Conservation (phyloP, 1,140 invertebrate species). For the Drosophila sp. region DNA sequence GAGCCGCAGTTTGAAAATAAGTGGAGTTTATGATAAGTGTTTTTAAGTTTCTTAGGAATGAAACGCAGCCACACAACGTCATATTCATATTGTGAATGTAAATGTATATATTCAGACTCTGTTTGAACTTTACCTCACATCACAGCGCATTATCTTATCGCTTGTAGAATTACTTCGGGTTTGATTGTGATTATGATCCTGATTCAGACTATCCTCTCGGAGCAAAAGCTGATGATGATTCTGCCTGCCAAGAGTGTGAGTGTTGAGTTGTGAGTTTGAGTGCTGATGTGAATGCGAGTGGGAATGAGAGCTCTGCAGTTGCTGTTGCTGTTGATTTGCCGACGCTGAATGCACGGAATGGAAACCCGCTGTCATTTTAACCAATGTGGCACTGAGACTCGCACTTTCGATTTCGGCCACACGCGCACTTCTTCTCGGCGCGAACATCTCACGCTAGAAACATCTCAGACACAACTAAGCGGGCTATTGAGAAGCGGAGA, state of each 20-base stretch:
- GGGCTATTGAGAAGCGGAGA: constrained; percentile 48
- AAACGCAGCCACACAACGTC: too few relatives aligned
- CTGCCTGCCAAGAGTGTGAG: constrained; percentile 15
- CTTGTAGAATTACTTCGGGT: constrained; percentile 29
- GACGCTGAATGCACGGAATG: constrained; percentile 74
- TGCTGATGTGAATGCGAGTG: constrained; percentile 16
- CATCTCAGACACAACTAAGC: constrained; percentile 84
- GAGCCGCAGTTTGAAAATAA: too few relatives aligned
- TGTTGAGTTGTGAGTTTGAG: constrained; percentile 9
- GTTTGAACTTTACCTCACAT: constrained; percentile 58
- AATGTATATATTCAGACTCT: background rate
- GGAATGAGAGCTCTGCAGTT: constrained; percentile 16
- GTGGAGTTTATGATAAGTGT: too few relatives aligned
- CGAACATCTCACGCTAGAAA: constrained; percentile 84
- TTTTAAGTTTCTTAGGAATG: too few relatives aligned
- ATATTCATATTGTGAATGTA: too few relatives aligned
- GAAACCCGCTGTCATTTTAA: constrained; percentile 81
- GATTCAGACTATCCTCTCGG: constrained; percentile 33
- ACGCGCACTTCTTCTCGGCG: constrained; percentile 77
- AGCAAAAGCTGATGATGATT: constrained; percentile 29
- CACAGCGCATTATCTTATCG: constrained; percentile 74
- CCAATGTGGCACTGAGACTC: constrained; percentile 28
- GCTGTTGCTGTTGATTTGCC: constrained; percentile 68
- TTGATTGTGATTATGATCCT: constrained; percentile 64
- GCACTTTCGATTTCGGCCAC: constrained; percentile 73